These are phyloP conservation scores for Torymus texanus DNA, from an alignment of 2,888 invertebrate genomes.

Conservation along the genomic window DNA sequence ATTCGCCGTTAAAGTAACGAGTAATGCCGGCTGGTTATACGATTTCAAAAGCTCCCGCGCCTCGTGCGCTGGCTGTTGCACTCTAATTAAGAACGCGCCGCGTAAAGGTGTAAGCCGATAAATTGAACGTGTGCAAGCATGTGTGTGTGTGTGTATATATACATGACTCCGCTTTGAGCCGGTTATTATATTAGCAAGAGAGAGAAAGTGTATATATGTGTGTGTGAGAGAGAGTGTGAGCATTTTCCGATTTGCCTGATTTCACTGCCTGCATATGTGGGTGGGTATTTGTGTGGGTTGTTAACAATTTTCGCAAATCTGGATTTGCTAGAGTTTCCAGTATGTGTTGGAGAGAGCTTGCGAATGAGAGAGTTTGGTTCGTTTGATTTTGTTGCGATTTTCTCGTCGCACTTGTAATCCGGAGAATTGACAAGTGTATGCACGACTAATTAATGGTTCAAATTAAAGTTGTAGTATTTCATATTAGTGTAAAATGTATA, in stretches of 20 bases:
- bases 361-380: too few relatives aligned
- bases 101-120: conserved; percentile 32
- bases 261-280: neutral
- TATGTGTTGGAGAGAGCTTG: neutral
- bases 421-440: too few relatives aligned
- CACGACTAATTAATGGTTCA: too few relatives aligned
- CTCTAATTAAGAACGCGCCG: conserved; percentile 46
- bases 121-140: conserved; percentile 28
- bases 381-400: too few relatives aligned
- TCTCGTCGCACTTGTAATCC: too few relatives aligned
- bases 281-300: neutral
- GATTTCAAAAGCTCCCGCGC: conserved; percentile 30
- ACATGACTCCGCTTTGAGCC: conserved; percentile 9
- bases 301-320: conserved; percentile 29
- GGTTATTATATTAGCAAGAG: conserved; percentile 18
- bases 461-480: too few relatives aligned
- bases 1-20: conserved; percentile 45
- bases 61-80: conserved; percentile 5
- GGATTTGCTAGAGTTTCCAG: neutral
- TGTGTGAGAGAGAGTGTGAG: neutral
- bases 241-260: conserved; percentile 42
- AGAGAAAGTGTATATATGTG: too few relatives aligned
- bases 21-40: conserved; percentile 17
- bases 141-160: too few relatives aligned
- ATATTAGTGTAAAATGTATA: too few relatives aligned